Evolutionary conservation across 2,888 invertebrate genomes (phyloP).

Genomic region (Hybos culiciformis): DNA sequence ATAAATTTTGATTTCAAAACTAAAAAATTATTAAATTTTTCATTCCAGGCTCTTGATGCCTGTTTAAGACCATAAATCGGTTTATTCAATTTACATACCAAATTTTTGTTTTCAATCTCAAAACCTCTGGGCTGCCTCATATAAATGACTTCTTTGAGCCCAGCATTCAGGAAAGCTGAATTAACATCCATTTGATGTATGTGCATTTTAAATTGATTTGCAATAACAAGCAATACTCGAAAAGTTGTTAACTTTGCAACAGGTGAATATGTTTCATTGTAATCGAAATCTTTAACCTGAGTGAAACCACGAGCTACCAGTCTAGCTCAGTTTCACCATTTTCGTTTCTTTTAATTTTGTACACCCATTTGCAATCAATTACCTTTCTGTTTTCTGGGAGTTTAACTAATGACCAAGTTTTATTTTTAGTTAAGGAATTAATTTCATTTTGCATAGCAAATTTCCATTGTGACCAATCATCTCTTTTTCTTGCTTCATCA

Average conservation of each 20-base stretch:
- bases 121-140: constrained; percentile 7
- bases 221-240: constrained; percentile 4
- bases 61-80: constrained; percentile 13
- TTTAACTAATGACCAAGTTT: constrained; percentile 13
- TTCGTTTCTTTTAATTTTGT: constrained; percentile 3
- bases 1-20: background rate
- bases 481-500: constrained; percentile 4
- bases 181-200: constrained; percentile 11
- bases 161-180: constrained; percentile 9
- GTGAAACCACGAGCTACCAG: constrained; percentile 8
- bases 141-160: constrained; percentile 3
- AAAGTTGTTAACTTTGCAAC: constrained; percentile 9
- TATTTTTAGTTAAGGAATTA: constrained; percentile 13
- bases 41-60: constrained; percentile 9
- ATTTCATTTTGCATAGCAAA: constrained; percentile 13
- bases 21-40: constrained; percentile 2
- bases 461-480: constrained; percentile 1
- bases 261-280: constrained; percentile 10
- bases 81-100: constrained; percentile 10
- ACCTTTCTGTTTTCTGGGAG: constrained; percentile 1
- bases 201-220: constrained; percentile 1
- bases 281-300: constrained; percentile 8
- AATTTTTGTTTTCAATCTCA: background rate
- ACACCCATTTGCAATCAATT: constrained; percentile 5
- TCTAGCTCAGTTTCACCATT: constrained; percentile 2